phyloP scores from a whole-genome alignment of 1,140 invertebrate genomes.

The Wiebesia pumilae region DNA sequence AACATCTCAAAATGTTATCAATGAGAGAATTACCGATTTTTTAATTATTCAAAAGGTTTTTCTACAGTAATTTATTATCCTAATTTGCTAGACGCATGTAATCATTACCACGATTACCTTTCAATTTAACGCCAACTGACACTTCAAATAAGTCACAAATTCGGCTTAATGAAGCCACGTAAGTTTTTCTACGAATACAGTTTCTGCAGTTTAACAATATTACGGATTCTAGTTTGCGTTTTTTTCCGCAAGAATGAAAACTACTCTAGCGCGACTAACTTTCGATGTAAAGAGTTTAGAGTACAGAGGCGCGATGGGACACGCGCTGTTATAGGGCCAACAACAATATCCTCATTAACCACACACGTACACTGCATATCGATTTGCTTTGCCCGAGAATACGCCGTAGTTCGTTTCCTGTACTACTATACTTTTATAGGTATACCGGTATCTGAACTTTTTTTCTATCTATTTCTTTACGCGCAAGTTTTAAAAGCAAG shows the following conservation, averaged over 20 bases:
- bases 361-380: constrained; percentile 19
- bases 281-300: not conserved
- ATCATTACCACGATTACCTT: too few species aligned
- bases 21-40: too few species aligned
- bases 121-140: not conserved
- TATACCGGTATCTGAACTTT: not conserved
- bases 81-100: too few species aligned
- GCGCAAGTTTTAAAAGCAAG: not conserved
- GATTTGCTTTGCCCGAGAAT: not conserved
- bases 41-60: too few species aligned
- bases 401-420: not conserved
- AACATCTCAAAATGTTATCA: not conserved
- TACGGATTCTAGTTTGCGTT: not conserved
- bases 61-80: too few species aligned
- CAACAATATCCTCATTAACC: constrained; percentile 46
- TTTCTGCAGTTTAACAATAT: not conserved
- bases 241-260: not conserved
- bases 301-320: not conserved
- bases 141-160: not conserved
- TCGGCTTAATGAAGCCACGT: not conserved
- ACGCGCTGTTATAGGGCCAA: not conserved
- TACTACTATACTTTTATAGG: not conserved
- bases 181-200: not conserved
- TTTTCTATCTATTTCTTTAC: not conserved
- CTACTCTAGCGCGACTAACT: not conserved